Evolutionary conservation across 2,888 invertebrate species (phyloP).

Genomic region (Drosophila diplacantha): DNA sequence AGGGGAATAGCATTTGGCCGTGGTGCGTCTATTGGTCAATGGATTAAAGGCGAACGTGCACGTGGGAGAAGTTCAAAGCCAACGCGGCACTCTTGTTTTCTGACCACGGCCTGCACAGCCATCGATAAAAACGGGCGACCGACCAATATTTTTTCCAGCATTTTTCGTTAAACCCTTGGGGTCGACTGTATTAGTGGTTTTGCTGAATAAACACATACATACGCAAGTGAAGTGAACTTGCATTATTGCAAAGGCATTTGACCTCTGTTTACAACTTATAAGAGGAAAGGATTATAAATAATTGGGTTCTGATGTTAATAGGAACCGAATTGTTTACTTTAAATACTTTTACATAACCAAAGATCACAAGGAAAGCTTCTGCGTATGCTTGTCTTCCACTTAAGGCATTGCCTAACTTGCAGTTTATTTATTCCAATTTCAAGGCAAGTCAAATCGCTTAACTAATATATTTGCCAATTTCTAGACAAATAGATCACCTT

Average conservation of each 20-base stretch:
- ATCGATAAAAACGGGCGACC: conserved; percentile 52
- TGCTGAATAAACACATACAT: conserved; percentile 3
- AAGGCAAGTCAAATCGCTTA: too few species aligned
- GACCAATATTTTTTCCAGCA: not conserved
- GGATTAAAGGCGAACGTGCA: conserved; percentile 60
- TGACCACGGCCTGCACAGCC: conserved; percentile 44
- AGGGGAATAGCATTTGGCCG: conserved; percentile 30
- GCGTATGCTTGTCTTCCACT: not conserved
- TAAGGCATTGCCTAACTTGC: not conserved
- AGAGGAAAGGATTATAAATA: not conserved
- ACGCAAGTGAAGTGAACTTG: not conserved
- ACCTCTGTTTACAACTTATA: not conserved
- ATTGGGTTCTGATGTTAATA: not conserved
- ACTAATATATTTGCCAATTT: not conserved
- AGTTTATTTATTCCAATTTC: not conserved
- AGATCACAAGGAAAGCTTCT: not conserved
- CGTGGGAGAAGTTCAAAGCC: conserved; percentile 40
- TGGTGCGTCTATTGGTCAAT: conserved; percentile 61
- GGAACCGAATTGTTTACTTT: not conserved
- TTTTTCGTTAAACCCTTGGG: conserved; percentile 2
- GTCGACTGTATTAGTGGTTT: not conserved
- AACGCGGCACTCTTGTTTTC: conserved; percentile 20
- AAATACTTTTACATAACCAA: not conserved
- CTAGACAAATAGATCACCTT: conserved; percentile 12
- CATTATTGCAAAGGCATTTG: not conserved